Conservation (phyloP, 2,113 vertebrate genomes). For the Poicephalus gulielmi region DNA sequence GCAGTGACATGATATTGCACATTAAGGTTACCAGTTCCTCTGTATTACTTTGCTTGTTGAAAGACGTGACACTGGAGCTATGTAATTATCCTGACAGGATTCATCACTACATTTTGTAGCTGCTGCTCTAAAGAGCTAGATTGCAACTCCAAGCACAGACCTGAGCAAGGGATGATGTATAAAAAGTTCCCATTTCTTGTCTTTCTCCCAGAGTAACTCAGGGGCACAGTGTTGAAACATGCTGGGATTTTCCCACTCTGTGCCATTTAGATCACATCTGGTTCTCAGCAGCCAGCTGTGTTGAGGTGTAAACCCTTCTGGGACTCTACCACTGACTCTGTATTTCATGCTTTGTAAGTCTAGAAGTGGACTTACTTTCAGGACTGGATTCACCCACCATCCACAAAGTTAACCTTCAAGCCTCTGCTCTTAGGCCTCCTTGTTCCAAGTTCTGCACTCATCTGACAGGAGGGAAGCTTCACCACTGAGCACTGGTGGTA, state of each 20-base stretch:
- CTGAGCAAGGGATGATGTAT: neutral
- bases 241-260: neutral
- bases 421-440: neutral
- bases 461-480: neutral
- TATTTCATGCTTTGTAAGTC: neutral
- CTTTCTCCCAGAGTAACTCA: neutral
- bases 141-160: neutral
- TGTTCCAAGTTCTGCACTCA: neutral
- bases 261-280: neutral
- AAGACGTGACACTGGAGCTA: neutral
- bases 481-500: neutral
- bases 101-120: neutral
- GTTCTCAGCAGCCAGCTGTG: neutral
- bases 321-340: neutral
- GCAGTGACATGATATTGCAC: neutral
- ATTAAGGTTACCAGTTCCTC: neutral
- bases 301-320: neutral
- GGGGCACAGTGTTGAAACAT: neutral
- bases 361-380: neutral
- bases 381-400: neutral
- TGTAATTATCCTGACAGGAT: slow-evolving; percentile 38
- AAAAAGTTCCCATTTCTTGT: neutral
- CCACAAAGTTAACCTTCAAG: neutral
- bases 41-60: neutral
- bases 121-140: neutral